Percentiles rank a stretch among this genome's conserved stretches.
These are phyloP conservation scores for Dyspetes luteomarginatus DNA, from an alignment of 2,888 invertebrate species.

Conservation along the genomic window DNA sequence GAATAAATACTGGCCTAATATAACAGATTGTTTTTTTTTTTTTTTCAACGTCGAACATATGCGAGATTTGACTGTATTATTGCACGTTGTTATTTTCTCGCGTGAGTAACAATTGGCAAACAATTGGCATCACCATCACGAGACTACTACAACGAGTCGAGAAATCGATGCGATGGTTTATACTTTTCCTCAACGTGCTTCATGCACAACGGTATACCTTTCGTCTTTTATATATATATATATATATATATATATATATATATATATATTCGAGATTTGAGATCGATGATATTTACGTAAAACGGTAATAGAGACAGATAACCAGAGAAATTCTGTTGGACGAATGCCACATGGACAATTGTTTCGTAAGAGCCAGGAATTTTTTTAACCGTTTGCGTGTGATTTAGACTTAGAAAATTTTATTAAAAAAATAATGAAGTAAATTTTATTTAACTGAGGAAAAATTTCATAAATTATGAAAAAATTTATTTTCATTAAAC, in stretches of 20 bases:
- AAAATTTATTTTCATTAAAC: no score
- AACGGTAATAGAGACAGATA: neutral
- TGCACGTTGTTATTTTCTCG: neutral
- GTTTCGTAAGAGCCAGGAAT: neutral
- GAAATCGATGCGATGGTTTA: conserved; percentile 13
- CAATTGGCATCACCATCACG: neutral
- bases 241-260: no score
- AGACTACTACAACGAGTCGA: neutral
- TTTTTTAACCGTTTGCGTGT: neutral
- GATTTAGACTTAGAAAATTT: neutral
- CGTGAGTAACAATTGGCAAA: conserved; percentile 18
- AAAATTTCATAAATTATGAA: neutral
- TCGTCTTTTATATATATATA: no score
- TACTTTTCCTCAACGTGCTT: neutral
- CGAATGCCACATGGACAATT: neutral
- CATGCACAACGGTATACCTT: conserved; percentile 24
- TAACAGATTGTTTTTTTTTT: no score
- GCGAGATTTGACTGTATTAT: neutral
- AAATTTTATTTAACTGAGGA: neutral
- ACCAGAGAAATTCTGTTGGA: neutral
- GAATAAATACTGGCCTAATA: neutral
- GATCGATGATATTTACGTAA: conserved; percentile 26
- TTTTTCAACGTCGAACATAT: neutral
- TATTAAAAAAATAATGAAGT: no score
- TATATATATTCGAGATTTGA: conserved; percentile 13